Base-by-base conservation (phyloP, 1,140 invertebrate species). In the Drosophila fuyamai region DNA sequence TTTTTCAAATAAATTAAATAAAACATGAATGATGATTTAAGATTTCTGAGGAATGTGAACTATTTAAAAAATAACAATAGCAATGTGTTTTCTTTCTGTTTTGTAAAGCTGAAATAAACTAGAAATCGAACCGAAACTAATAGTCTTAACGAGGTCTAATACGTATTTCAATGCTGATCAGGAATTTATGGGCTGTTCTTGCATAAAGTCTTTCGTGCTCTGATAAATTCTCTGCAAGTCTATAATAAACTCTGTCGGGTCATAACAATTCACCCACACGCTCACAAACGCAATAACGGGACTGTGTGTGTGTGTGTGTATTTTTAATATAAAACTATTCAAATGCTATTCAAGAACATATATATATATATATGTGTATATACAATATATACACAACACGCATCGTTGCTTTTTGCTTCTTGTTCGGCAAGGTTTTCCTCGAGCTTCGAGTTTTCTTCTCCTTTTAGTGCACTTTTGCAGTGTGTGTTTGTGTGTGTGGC, bases 361-460 rank as follows among this genome's bases (percentile, higher is more conserved):
- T 35, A 58, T 35, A 58, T 51, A 70, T 56, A 70, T 63, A 75
- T 29, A 51, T 35, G 54, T 23, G 23, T 51, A 70, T 56, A 70
- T 65, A 75, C 32, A 56, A 32, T 57, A 56, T 63, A 82, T 35
- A 61, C 55, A 58, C 29, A 51, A 44, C 60, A 75, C 59, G 53
- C 58, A 75, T 75, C 70, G 72, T 56, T 75, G 71, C 71, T 55
- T 75, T 75, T 18, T 50, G 36, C 23, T 50, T 43, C 55, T 51
- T 63, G 40, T 50, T 70, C 7, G 0, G 16, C 13, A 14, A 44
- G 68, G 51, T 59, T 72, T 72, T 72, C 23, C 66, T 57, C 23
- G 41, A 73, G 70, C 55, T 38, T 35, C 12, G 46, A 54, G 35
- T 36, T 75, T 75, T 41, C 68, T 61, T 47, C 47, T 48, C 38